These are phyloP conservation scores for Mormyrus hasselquistii DNA, from an alignment of 2,797 vertebrate genomes.

Conservation along the genomic window DNA sequence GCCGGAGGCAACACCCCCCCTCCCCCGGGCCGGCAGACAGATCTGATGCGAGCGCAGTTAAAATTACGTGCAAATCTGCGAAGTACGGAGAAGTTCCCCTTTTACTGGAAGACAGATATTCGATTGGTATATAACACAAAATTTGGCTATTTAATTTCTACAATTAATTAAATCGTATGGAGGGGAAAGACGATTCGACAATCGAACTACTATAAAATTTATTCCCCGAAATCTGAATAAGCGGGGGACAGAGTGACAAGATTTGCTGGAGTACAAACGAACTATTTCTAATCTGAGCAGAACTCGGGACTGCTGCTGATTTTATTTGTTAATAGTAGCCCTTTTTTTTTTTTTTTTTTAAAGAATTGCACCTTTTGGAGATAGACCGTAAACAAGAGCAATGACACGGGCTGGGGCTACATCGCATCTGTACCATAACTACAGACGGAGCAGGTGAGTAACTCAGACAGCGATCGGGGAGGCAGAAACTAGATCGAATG, in stretches of 20 bases:
- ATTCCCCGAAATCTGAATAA: not conserved
- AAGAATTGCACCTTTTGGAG: not conserved
- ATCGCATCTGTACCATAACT: not conserved
- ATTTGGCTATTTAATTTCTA: not conserved
- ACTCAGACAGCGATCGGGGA: not conserved
- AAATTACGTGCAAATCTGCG: not conserved
- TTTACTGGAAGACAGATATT: not conserved
- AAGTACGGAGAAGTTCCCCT: constrained; percentile 2
- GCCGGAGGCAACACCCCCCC: not conserved
- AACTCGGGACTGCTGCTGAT: not conserved
- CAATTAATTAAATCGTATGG: not conserved
- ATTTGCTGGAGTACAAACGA: not conserved
- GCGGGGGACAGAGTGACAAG: not conserved
- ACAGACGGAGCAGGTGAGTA: constrained; percentile 6
- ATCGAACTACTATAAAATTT: not conserved
- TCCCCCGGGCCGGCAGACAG: not conserved
- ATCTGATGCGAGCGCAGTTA: not conserved
- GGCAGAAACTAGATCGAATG: not conserved
- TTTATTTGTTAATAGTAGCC: not conserved
- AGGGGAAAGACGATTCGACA: not conserved
- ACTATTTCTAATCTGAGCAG: not conserved
- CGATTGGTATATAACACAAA: not conserved
- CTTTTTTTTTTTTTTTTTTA: not conserved
- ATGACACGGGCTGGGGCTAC: not conserved
- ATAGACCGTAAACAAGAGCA: not conserved